These are phyloP conservation scores for Ptychobarbus kaznakovi DNA, from an alignment of 2,797 vertebrate genomes.

Conservation along the genomic window DNA sequence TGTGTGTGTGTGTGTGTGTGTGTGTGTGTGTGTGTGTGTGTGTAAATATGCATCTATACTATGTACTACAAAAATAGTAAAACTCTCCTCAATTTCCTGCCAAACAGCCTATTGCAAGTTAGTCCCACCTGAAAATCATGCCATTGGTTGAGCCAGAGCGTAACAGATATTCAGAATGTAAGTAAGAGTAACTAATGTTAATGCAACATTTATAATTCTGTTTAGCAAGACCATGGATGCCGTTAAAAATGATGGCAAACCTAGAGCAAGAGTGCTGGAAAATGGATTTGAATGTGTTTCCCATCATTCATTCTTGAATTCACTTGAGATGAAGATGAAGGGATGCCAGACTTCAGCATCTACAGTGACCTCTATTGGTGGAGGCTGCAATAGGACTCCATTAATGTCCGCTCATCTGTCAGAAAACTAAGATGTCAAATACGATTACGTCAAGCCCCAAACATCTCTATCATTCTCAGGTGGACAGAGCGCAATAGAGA, in stretches of 20 bases:
- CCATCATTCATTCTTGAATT: conserved; percentile 15
- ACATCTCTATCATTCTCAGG: conserved; percentile 54
- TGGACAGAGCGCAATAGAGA: conserved; percentile 11
- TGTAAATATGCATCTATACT: not conserved
- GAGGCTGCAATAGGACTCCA: not conserved
- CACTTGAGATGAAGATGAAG: not conserved
- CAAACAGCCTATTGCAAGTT: not conserved
- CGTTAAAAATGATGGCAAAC: not conserved
- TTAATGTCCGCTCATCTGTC: conserved; percentile 19
- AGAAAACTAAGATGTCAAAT: conserved; percentile 34
- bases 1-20: too few species aligned
- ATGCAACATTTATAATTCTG: conserved; percentile 1
- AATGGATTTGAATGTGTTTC: not conserved
- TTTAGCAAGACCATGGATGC: not conserved
- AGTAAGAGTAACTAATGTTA: conserved; percentile 4
- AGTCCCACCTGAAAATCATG: not conserved
- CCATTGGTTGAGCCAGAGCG: not conserved
- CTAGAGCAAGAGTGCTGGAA: not conserved
- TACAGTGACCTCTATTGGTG: conserved; percentile 57
- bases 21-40: too few species aligned
- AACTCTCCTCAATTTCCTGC: not conserved
- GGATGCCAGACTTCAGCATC: conserved; percentile 25
- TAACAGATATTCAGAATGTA: not conserved
- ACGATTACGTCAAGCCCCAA: conserved; percentile 35
- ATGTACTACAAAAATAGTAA: not conserved